Base-by-base conservation (phyloP, 2,888 invertebrate species). In the Clitarchus hookeri region DNA sequence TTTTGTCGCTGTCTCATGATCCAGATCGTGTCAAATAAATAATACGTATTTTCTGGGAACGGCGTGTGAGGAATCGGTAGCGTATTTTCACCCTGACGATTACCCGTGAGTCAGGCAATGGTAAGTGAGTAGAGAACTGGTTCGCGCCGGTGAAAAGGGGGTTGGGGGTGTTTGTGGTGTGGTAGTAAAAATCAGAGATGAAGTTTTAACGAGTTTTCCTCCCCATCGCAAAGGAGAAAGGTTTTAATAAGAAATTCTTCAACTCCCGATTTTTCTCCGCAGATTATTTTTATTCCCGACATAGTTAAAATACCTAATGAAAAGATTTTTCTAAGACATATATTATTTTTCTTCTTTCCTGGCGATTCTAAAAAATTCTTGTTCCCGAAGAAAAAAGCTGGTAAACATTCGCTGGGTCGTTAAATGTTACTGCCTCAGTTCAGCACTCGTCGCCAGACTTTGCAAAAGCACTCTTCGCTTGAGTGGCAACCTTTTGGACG, bases 121-220 rank as follows among this genome's bases (percentile, higher is more conserved):
- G 0, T 65, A 23, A 1, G 65, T 0, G 65, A 19, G 19, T 65
- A n/a, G 65, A 19, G 65, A 65, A 65, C 65, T 65, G 65, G 19
- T 65, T n/a, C 36, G 36, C 4, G 36, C 36, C 36, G 36, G 4
- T 65, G 6, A n/a, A 19, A 19, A n/a, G 65, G 65, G 65, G 19
- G 65, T 19, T 11, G 65, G 65, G 65, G n/a, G 65, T 48, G 8
- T 48, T 48, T 48, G 65, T 65, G 65, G 65, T n/a, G 65, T 16
- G n/a, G 65, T 65, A 23, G 8, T 65, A 65, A 23, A 65, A 65
- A 65, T 65, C 65, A 19, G 65, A 65, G 65, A 48, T 8, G 11
- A 65, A 65, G 65, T 65, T 65, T 65, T 65, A 65, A 65, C 65
- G 65, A 65, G 65, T 65, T 65, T 65, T 65, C 65, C 65, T 65